These are phyloP conservation scores for Apodemia hepburni DNA, from an alignment of 2,888 invertebrate genomes.

Conservation along the genomic window DNA sequence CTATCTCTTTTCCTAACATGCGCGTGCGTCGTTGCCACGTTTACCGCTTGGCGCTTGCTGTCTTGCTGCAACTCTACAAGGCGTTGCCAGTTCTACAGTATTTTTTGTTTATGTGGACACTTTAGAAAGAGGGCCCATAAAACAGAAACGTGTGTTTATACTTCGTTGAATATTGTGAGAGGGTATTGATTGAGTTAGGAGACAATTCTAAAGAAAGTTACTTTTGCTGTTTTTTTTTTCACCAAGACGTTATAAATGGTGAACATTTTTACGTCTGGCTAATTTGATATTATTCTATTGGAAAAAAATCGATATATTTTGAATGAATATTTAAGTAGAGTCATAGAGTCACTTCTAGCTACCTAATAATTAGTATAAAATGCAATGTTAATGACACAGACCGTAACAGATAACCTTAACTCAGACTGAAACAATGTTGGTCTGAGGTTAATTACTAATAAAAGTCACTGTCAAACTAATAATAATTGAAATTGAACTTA, in stretches of 20 bases:
- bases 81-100: constrained; percentile 60
- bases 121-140: constrained; percentile 68
- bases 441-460: too few species aligned
- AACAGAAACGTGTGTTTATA: constrained; percentile 52
- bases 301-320: too few species aligned
- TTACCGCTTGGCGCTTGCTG: constrained; percentile 43
- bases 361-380: too few species aligned
- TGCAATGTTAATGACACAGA: too few species aligned
- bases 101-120: constrained; percentile 73
- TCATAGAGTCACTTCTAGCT: too few species aligned
- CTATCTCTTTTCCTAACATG: constrained; percentile 58
- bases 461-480: constrained; percentile 3
- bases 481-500: neutral
- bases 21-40: constrained; percentile 73
- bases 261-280: neutral
- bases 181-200: constrained; percentile 37
- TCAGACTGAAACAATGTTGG: too few species aligned
- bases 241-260: neutral
- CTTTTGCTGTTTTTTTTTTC: neutral
- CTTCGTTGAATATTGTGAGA: constrained; percentile 44
- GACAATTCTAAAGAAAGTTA: constrained; percentile 22
- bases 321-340: too few species aligned
- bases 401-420: too few species aligned
- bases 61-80: constrained; percentile 36
- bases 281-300: neutral